Conservation (phyloP, 2,888 invertebrate genomes). For the Euplagia quadripunctaria region DNA sequence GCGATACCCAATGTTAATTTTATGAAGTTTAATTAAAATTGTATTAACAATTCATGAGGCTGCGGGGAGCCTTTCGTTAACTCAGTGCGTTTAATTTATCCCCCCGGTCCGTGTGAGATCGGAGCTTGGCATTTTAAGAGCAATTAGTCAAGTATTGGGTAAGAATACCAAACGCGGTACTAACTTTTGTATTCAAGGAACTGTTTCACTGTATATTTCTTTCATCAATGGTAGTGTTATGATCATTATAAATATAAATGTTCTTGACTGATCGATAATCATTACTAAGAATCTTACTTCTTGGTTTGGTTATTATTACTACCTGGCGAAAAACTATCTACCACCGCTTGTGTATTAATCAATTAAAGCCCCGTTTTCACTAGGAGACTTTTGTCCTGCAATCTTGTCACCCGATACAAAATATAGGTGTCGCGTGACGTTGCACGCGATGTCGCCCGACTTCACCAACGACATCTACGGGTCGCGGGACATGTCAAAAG, state of each 20-base stretch:
- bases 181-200: neutral
- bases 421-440: no score
- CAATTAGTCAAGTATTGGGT: constrained; percentile 42
- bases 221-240: neutral
- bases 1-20: constrained; percentile 59
- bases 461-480: no score
- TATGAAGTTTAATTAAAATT: constrained; percentile 71
- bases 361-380: no score
- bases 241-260: neutral
- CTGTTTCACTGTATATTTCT: neutral
- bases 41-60: constrained; percentile 74
- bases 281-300: neutral
- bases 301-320: no score
- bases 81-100: constrained; percentile 48
- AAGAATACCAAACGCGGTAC: constrained; percentile 27
- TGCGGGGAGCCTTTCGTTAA: constrained; percentile 61
- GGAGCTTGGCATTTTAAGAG: constrained; percentile 26
- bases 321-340: no score
- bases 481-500: no score
- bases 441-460: no score
- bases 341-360: no score
- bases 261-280: neutral
- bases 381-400: no score
- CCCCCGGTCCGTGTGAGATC: constrained; percentile 39
- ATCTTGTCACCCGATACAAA: no score